Evolutionary conservation across 2,797 vertebrate species (phyloP), one percentile per base, ranked within the genome.

Genomic region (Pelochelys cantorii): DNA sequence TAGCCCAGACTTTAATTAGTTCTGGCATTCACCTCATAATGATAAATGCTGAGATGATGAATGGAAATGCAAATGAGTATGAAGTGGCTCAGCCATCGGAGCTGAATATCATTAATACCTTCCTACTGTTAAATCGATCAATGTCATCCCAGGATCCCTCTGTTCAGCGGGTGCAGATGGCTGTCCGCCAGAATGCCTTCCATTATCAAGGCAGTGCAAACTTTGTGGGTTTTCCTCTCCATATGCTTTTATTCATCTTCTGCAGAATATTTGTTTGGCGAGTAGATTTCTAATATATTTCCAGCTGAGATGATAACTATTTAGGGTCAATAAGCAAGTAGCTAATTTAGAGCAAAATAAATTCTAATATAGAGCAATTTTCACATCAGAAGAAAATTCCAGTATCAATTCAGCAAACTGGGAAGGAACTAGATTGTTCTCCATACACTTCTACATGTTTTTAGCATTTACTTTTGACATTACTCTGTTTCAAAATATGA

Each of bases 1-100:
- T 99, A 99, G 98, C 98, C 97, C 97, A 97, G 98, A 99, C 98
- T 99, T 99, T 99, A 99, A 99, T 99, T 99, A 99, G 99, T 99
- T 99, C 98, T 99, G 99, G 99, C 99, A 98, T 98, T 98, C 98
- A 96, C 98, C 98, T 98, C 98, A 98, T 98, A 98, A 98, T 99
- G 99, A 99, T 99, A 99, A 99, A 99, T 98, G 98, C 98, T 96
- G 98, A 97, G 98, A 98, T 99, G 99, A 99, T 99, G 98, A 99
- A 99, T 99, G 99, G 98, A 99, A 98, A 99, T 99, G 99, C 99
- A 99, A 99, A 99, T 99, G 98, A 97, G 97, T 98, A 98, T 98
- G 98, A 99, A 99, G 99, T 98, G 98, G 98, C 98, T 98, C 98
- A 98, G 98, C 98, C 98, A 98, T 99, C 98, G 98, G 98, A 98